Base-by-base conservation (phyloP, 2,888 invertebrate genomes). In the Loripinus fragilis region DNA sequence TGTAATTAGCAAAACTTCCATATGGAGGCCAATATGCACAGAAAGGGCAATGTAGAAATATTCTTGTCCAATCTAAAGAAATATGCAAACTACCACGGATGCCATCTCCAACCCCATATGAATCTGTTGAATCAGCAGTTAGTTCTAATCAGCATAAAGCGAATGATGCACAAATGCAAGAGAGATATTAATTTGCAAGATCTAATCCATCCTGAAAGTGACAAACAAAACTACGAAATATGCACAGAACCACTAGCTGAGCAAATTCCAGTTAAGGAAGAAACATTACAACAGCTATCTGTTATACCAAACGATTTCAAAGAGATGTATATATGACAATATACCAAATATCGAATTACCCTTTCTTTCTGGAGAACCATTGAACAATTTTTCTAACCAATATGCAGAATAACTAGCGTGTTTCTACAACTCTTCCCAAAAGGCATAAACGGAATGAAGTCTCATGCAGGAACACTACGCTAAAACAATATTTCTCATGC, bases 351-450 rank as follows among this genome's bases (percentile, higher is more conserved):
- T 50, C 42, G 52, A 65, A 23, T n/a, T 79, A 67, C 79, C 79
- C 7, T 38, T 64, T 25, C 41, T 74, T 33, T 30, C 33, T 38
- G 55, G 60, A 33, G 28, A 50, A n/a, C 78, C 71, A 28, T 67
- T 74, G 25, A 78, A 78, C 71, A 71, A 71, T 15, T 78, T 78
- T 35, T 33, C 17, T n/a, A 41, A 74, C 25, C 55, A 33, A 42
- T 23, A 35, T 23, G 48, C 55, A 25, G 74, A 78, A 60, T 67
- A 68, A 68, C 35, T 78, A 28, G 78, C 78, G n/a, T n/a, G 38
- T 78, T 74, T 60, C 74, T 71, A 45, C 30, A 67, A 17, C 48
- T 78, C n/a, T 78, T 66, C 38, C 74, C 74, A 42, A 70, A 71
- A 65, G 74, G 78, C 35, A 67, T 48, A n/a, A 52, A 71, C 42